phyloP scores from a whole-genome alignment of 2,797 vertebrate genomes.

The Enteromius viviparus region DNA sequence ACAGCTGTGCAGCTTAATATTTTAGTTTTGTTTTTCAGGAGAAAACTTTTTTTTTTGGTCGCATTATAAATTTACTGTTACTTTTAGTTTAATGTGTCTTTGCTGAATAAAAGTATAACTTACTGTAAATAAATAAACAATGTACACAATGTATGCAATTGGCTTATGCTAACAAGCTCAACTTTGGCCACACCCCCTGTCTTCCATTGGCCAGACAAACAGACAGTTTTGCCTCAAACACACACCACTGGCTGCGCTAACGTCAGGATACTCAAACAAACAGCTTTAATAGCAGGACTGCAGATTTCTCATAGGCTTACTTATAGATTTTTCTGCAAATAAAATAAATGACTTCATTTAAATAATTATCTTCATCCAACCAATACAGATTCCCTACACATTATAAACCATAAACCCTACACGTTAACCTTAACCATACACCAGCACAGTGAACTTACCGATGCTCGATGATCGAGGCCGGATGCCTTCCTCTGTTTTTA shows the following conservation, averaged over 20 bases:
- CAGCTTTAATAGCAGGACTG: background rate
- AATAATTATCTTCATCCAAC: background rate
- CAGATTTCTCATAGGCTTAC: background rate
- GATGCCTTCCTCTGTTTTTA: constrained; percentile 20
- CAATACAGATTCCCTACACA: background rate
- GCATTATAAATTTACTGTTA: background rate
- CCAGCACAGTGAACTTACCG: constrained; percentile 18
- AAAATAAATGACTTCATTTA: background rate
- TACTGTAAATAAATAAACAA: background rate
- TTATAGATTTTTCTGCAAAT: background rate
- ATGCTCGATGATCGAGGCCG: background rate
- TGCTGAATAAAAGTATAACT: background rate
- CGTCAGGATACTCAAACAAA: background rate
- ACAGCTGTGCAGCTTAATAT: background rate
- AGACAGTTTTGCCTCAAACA: background rate
- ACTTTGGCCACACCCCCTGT: background rate
- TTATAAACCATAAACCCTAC: constrained; percentile 1
- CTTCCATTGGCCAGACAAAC: background rate
- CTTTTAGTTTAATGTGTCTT: background rate
- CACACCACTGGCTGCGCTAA: background rate
- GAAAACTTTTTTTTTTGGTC: background rate
- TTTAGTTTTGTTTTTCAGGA: background rate
- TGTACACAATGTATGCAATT: background rate
- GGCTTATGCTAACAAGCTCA: background rate
- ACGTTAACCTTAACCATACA: too few species aligned